Base-by-base conservation (phyloP, 2,888 invertebrate species). In the Tinea semifulvella region DNA sequence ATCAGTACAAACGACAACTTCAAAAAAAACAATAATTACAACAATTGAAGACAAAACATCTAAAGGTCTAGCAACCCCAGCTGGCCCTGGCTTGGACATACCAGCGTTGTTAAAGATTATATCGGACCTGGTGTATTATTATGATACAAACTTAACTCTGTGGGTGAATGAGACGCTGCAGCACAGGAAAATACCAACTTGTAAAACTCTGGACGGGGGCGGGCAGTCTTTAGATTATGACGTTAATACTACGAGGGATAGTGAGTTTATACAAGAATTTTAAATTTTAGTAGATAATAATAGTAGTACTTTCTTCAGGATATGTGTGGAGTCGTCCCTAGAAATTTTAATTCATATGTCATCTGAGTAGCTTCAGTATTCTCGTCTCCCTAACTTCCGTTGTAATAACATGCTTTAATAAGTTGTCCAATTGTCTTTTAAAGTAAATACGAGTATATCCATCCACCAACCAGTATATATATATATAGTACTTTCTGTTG, bases 111-210 rank as follows among this genome's bases (percentile, higher is more conserved):
- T 66, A 16, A 53, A 49, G 0, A 55, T 68, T 2, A 54, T 66
- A 0, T 52, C 60, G 0, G 61, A 61, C 14, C 46, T 67, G 17
- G 63, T 65, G 0, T 53, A 54, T 22, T 64, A 67, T 8, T 68
- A 65, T 46, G 64, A 64, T 25, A 54, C 61, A 10, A 28, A 43
- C 5, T 13, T 43, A 16, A 43, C 43, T n/a, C 10, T 25, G 13
- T 31, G 4, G 44, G 39, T 45, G 28, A 49, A 47, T 36, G 46
- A 16, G 40, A 48, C 35, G 43, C 39, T 36, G 46, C 38, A 16
- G 44, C 40, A 14, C 13, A 28, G 39, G 45, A 40, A 19, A 20
- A 22, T 40, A 44, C 27, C 36, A 42, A 36, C 20, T 43, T 5
- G 13, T 47, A 18, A 45, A 47, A 43, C 47, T 40, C 38, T 44